Evolutionary conservation across 2,888 invertebrate genomes (phyloP).

Genomic region (Prostheceraeus crozeri): DNA sequence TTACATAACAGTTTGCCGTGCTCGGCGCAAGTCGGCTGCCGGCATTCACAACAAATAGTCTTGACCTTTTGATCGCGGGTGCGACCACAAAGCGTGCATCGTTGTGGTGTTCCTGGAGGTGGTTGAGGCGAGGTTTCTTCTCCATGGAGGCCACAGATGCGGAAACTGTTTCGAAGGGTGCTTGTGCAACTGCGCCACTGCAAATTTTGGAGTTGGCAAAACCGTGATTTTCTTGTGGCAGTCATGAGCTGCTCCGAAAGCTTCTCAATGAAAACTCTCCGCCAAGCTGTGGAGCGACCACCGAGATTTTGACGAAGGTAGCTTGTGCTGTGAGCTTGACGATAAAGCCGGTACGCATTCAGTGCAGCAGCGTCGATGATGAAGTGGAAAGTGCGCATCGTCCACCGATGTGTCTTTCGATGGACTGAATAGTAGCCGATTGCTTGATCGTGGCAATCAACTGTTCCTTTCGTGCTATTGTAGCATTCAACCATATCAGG

Average conservation of each 20-base stretch:
- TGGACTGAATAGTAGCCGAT: constrained; percentile 17
- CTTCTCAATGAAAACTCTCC: no score
- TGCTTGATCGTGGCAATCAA: constrained; percentile 19
- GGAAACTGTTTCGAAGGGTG: constrained; percentile 17
- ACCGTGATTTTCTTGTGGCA: constrained; percentile 4
- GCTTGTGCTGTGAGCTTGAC: no score
- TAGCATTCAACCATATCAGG: constrained; percentile 6
- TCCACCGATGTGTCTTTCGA: constrained; percentile 12
- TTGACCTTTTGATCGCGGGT: constrained; percentile 12
- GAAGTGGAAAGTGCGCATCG: constrained; percentile 24
- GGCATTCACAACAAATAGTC: constrained; percentile 24
- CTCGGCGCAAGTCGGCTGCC: constrained; percentile 15
- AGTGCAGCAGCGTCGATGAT: constrained; percentile 25
- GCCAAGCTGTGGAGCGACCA: no score
- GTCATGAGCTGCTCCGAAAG: no score
- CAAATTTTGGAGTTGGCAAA: background rate
- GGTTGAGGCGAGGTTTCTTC: no score
- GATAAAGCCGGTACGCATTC: constrained; percentile 18
- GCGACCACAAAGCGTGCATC: constrained; percentile 27
- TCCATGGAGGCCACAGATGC: constrained; percentile 4
- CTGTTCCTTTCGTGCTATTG: constrained; percentile 26
- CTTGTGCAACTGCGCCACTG: constrained; percentile 18
- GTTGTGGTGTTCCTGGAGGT: no score
- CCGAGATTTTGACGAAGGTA: no score
- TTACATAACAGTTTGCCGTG: constrained; percentile 15